Evolutionary conservation across 2,797 vertebrate genomes (phyloP), one percentile per base, ranked within the genome.

Genomic region (Micropoecilia bifurca): DNA sequence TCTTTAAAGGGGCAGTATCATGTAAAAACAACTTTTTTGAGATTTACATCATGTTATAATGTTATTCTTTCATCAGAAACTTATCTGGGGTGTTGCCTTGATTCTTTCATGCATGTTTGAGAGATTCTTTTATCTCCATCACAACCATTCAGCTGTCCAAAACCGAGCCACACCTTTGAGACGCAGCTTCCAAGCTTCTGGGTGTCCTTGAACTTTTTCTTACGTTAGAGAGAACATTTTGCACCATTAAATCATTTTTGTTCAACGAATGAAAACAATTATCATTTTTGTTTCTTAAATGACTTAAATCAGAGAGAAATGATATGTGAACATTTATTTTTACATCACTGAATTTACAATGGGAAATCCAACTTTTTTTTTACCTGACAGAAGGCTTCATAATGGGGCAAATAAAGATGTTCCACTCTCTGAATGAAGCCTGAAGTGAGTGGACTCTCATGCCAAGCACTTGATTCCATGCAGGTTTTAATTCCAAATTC

Each of bases 401-500:
- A n/a, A 20, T 69, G 6, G 45, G 69, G 8, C 12, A 13, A 61
- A 87, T 75, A 83, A 78, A 85, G 46, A 68, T 36, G 3, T 83
- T 78, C 76, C 77, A 85, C 81, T 85, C 78, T 78, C 30, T 85
- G 74, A 88, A 79, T 4, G 25, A 76, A 41, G 33, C 41, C 14
- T 53, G 74, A 36, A 36, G 33, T 77, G 20, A 36, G 33, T 77
- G 20, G 80, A 87, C 78, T 82, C 80, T n/a, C 53, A 73, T 66
- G 33, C 74, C 77, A 75, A 80, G 53, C 69, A 25, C 69, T 88
- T 77, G 79, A 86, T 80, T 88, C 63, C 79, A 33, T 48, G 43
- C 69, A 80, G 79, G 77, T 33, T 69, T 82, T 77, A 77, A 90
- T 89, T 90, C 59, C 81, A 90, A 93, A 88, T 83, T 80, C 77